Conservation (phyloP, 2,113 vertebrate species). For the Neodontobutis hainanensis region DNA sequence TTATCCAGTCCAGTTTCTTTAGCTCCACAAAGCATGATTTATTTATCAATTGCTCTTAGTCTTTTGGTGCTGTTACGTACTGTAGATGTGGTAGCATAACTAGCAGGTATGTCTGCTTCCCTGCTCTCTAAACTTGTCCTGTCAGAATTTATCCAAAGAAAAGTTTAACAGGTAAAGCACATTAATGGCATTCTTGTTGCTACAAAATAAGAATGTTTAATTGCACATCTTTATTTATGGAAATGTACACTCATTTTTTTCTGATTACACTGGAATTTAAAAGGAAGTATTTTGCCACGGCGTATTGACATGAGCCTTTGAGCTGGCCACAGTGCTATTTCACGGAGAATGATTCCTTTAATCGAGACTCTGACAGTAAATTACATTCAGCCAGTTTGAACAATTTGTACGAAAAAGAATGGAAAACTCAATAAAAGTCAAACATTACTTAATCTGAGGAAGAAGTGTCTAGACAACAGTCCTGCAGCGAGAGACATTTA, state of each 20-base stretch:
- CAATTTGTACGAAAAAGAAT: constrained; percentile 34
- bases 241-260: constrained; percentile 45
- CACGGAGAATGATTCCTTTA: constrained; percentile 67
- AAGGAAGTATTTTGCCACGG: constrained; percentile 34
- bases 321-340: constrained; percentile 58
- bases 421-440: constrained; percentile 41
- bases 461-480: constrained; percentile 16
- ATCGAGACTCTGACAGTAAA: constrained; percentile 55
- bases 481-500: constrained; percentile 30
- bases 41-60: too few relatives aligned
- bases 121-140: not conserved
- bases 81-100: too few relatives aligned
- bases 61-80: too few relatives aligned
- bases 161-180: constrained; percentile 17
- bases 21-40: too few relatives aligned
- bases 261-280: constrained; percentile 46
- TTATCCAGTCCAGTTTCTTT: too few relatives aligned
- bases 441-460: constrained; percentile 41
- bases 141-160: constrained; percentile 15
- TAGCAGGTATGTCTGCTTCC: not conserved
- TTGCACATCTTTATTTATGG: constrained; percentile 54
- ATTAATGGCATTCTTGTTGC: constrained; percentile 37
- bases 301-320: constrained; percentile 49
- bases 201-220: constrained; percentile 48
- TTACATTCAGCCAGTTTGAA: constrained; percentile 49